A percentile compares a stretch with the other conserved stretches of the same genome.
Evolutionary conservation across 2,888 invertebrate species (phyloP).

Genomic region (Erebia epiphron): DNA sequence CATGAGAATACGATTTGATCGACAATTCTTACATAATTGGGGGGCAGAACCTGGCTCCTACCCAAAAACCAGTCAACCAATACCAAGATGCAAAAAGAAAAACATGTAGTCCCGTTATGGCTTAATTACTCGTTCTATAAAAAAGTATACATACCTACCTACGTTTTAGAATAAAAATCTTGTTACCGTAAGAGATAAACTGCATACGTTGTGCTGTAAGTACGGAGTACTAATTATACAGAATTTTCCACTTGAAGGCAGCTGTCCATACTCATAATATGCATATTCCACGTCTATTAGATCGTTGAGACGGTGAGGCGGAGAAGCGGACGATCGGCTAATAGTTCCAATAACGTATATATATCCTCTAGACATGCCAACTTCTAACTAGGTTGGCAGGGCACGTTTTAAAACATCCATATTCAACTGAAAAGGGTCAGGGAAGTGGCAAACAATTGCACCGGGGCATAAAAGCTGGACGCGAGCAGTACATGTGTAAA

Average conservation of each 20-base stretch:
- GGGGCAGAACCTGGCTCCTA: not conserved
- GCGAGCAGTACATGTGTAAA: too few species aligned
- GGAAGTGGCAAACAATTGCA: not conserved
- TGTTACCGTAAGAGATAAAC: constrained; percentile 27
- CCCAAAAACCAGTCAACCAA: constrained; percentile 8
- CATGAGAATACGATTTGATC: too few species aligned
- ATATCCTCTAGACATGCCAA: not conserved
- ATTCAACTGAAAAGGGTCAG: not conserved
- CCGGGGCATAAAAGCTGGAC: too few species aligned
- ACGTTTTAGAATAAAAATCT: constrained; percentile 30
- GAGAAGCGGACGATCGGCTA: constrained; percentile 39
- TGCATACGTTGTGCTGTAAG: constrained; percentile 15
- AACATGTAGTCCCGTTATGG: constrained; percentile 2
- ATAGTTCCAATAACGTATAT: constrained; percentile 67
- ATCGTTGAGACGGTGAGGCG: constrained; percentile 25
- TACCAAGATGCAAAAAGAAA: constrained; percentile 17
- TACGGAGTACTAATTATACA: constrained; percentile 34
- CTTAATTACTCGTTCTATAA: constrained; percentile 17
- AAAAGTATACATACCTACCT: constrained; percentile 9
- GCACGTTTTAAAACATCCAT: not conserved
- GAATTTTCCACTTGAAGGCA: constrained; percentile 37
- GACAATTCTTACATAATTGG: too few species aligned
- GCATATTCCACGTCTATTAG: constrained; percentile 33
- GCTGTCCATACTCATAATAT: constrained; percentile 36
- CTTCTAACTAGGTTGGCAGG: not conserved